phyloP scores from a whole-genome alignment of 30 jellyfish, hydroid and myxozoan genomes.

The Turritopsis rubra region DNA sequence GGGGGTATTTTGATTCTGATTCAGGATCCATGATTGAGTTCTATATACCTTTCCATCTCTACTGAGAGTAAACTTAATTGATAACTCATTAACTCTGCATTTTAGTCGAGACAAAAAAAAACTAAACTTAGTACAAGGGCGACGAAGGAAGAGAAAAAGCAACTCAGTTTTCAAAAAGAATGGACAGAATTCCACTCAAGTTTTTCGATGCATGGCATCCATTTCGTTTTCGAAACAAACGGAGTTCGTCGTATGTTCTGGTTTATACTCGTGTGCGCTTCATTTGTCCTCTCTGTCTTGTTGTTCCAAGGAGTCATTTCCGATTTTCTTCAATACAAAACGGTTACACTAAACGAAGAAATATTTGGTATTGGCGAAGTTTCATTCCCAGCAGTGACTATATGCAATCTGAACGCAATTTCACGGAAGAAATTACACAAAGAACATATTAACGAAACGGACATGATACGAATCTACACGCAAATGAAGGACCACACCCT shows the following conservation, averaged over 20 bases:
- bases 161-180: not conserved
- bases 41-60: no score
- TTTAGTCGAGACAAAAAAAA: no score
- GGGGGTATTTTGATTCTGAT: no score
- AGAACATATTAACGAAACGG: not conserved
- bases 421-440: conserved; percentile 1
- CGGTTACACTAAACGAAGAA: not conserved
- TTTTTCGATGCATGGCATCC: conserved; percentile 11
- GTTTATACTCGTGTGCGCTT: not conserved
- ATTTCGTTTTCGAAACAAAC: conserved; percentile 10
- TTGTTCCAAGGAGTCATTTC: conserved; percentile 1
- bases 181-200: not conserved
- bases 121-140: no score
- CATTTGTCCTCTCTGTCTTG: not conserved
- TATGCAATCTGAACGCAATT: conserved; percentile 4
- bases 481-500: not conserved
- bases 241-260: not conserved
- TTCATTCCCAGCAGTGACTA: not conserved
- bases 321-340: conserved; percentile 2
- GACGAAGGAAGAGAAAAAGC: not conserved
- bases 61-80: no score
- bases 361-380: conserved; percentile 2
- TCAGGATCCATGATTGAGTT: no score
- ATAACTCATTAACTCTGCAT: no score
- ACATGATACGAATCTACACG: not conserved